Evolutionary conservation across 1,140 invertebrate genomes (phyloP).

Genomic region (Charaxes varanes): DNA sequence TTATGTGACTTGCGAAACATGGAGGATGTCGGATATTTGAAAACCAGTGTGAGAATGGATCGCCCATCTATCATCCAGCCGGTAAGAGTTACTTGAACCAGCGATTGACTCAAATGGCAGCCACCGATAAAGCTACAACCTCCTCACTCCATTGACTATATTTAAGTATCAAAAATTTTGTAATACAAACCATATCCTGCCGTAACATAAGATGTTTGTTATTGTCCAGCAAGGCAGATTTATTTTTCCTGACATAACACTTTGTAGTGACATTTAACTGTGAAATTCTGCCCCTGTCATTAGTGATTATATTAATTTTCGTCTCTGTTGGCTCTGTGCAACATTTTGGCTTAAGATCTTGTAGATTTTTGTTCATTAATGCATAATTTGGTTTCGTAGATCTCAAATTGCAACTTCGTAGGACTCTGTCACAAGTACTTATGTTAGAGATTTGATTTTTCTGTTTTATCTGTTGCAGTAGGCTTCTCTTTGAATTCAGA

Average conservation of each 20-base stretch:
- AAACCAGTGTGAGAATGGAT: too few relatives aligned
- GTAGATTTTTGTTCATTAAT: conserved; percentile 1
- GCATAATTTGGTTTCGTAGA: conserved; percentile 17
- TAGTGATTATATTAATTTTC: conserved; percentile 19
- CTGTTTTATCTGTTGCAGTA: conserved; percentile 13
- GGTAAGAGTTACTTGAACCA: too few relatives aligned
- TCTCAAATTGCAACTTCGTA: conserved; percentile 40
- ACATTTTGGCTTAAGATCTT: conserved; percentile 13
- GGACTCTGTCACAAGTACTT: conserved; percentile 29
- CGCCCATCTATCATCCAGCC: too few relatives aligned
- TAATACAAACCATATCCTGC: too few relatives aligned
- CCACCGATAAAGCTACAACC: too few relatives aligned
- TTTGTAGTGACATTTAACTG: conserved; percentile 21
- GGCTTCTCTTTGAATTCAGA: conserved; percentile 16
- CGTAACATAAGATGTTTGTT: too few relatives aligned
- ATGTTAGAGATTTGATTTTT: conserved; percentile 5
- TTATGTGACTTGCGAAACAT: too few relatives aligned
- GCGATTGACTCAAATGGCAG: too few relatives aligned
- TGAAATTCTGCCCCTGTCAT: conserved; percentile 2
- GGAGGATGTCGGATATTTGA: too few relatives aligned
- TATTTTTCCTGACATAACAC: conserved; percentile 26
- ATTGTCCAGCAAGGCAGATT: conserved; percentile 15
- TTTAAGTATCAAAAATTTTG: too few relatives aligned
- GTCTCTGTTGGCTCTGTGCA: conserved; percentile 11
- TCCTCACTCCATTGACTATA: too few relatives aligned